Conservation (phyloP, 2,113 vertebrate species). For the Scytalopus superciliaris region DNA sequence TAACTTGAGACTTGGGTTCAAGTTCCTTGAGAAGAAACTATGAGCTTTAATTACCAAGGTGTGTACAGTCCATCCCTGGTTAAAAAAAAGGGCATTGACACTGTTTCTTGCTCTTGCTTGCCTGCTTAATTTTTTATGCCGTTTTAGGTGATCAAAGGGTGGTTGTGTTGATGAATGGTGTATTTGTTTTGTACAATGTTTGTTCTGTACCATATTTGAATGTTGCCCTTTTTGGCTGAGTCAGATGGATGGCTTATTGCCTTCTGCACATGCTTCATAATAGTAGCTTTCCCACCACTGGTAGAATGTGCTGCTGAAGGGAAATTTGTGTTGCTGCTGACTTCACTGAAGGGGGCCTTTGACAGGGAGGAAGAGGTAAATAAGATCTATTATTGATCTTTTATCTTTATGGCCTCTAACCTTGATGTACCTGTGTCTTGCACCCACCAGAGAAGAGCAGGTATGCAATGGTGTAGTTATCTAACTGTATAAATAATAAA, state of each 20-base stretch:
- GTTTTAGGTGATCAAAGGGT: conserved; percentile 15
- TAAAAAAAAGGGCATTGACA: background rate
- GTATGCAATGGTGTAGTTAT: background rate
- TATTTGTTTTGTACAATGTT: background rate
- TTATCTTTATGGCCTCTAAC: background rate
- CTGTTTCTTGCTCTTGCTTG: conserved; percentile 57
- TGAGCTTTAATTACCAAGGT: conserved; percentile 58
- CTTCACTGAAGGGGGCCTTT: background rate
- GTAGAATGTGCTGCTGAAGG: background rate
- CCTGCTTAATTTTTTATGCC: conserved; percentile 16
- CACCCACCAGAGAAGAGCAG: background rate
- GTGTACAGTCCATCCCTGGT: conserved; percentile 16
- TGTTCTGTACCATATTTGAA: background rate
- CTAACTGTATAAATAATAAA: background rate
- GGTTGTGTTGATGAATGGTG: background rate
- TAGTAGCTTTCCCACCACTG: background rate
- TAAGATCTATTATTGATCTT: background rate
- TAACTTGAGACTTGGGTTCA: conserved; percentile 38
- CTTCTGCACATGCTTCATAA: background rate
- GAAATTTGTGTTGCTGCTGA: background rate
- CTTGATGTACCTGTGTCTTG: background rate
- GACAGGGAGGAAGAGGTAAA: background rate
- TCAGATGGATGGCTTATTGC: background rate
- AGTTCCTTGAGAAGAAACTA: conserved; percentile 57
- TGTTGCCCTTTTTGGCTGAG: background rate